Conservation (phyloP, 2,113 vertebrate genomes). For the Gambusia affinis region DNA sequence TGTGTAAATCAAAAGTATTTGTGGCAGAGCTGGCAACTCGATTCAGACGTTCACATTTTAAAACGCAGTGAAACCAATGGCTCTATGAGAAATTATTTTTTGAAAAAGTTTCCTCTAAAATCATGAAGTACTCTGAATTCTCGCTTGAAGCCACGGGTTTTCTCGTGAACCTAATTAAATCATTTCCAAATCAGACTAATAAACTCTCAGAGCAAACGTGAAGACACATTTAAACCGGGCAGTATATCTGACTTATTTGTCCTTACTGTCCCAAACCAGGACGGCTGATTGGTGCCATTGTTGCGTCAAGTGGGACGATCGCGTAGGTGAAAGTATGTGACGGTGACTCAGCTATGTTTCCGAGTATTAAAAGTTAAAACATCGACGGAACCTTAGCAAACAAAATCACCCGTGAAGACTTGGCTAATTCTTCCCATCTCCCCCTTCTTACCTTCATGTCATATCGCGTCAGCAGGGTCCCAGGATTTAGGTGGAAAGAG, state of each 20-base stretch:
- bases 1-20: too few relatives aligned
- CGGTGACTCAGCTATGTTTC: conserved; percentile 77
- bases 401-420: neutral
- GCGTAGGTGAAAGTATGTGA: conserved; percentile 40
- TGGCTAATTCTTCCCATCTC: neutral
- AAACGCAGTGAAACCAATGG: neutral
- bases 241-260: conserved; percentile 5
- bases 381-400: neutral
- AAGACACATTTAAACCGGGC: too few relatives aligned
- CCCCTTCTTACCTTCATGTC: conserved; percentile 76
- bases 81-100: neutral
- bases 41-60: neutral
- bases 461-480: conserved; percentile 66
- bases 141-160: neutral
- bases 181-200: neutral
- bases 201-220: too few relatives aligned
- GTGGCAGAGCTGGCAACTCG: neutral
- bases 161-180: neutral
- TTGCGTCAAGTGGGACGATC: conserved; percentile 67
- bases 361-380: conserved; percentile 47
- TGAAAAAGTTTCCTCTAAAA: neutral
- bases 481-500: conserved; percentile 53
- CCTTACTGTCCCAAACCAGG: conserved; percentile 50
- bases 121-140: neutral
- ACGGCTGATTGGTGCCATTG: conserved; percentile 28